Evolutionary conservation across 2,113 vertebrate genomes (phyloP), one percentile per base, ranked within the genome.

Genomic region (Hydrochoerus hydrochaeris): DNA sequence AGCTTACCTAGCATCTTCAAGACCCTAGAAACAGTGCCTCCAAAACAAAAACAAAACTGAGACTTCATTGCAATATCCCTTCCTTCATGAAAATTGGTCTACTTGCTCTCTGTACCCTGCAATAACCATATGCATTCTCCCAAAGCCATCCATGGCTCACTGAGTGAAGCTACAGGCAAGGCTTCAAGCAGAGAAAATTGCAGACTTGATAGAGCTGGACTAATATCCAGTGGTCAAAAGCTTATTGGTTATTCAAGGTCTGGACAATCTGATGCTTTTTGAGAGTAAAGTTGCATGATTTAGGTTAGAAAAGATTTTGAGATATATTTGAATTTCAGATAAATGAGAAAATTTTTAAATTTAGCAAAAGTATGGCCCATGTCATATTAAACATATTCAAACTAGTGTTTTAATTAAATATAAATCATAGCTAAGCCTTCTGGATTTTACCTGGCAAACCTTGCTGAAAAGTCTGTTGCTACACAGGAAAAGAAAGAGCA

Each of bases 301-400:
- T 60, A 49, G 8, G 16, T 19, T 46, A 44, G 10, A 81, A 32
- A 24, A 88, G 4, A 19, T 57, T 4, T 28, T 57, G 17, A 75
- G 12, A 81, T 63, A 82, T 49, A 82, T 88, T 65, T 83, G 35
- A 71, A 78, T 93, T 71, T 83, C 46, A 94, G 41, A 52, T 35
- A 58, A 91, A 91, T 26, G 92, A 86, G 7, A 91, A 93, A 85
- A 41, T 11, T 49, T 85, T 83, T 32, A 54, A 67, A 49, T 35
- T 24, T 46, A 81, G 7, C 24, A 49, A 46, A 88, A 78, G 10
- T 71, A 67, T n/a, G 22, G 49, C 35, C 65, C 24, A 35, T 22
- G 16, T 78, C 88, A 67, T 67, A 80, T 5, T 32, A 46, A 30
- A 73, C 30, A 60, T 16, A 35, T 75, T 88, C 44, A 44, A 1